Evolutionary conservation across 2,113 vertebrate genomes (phyloP), one percentile per base, ranked within the genome.

Genomic region (Acanthisitta chloris): DNA sequence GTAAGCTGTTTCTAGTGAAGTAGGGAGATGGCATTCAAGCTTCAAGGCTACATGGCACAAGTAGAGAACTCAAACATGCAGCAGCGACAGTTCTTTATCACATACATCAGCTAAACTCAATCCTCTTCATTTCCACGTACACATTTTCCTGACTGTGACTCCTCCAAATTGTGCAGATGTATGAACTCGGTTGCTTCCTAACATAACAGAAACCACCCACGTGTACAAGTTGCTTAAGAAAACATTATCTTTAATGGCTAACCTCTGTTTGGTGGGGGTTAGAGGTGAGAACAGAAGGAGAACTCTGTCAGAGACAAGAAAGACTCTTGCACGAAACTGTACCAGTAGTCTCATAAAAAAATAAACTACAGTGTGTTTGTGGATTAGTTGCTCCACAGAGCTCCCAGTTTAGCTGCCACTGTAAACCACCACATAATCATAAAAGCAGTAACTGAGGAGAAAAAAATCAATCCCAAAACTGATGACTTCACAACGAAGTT

Each of bases 121-220:
- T 21, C n/a, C 31, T 5, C 18, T 34, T 59, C 28, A 52, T 48
- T n/a, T 61, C 86, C 49, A 48, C 0, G 1, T 5, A 43, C 61
- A 40, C 0, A 0, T 58, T 61, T 61, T 43, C 52, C 52, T 25
- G 36, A 18, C 19, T 25, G 1, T 16, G 71, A 66, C 34, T 45
- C 15, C 34, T 29, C n/a, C 20, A 20, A 46, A 31, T 10, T 17
- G 34, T 4, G 45, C 64, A 58, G 36, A 61, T 21, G 4, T 2
- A 57, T 28, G 18, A 24, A 17, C 31, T 38, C 18, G 13, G 40
- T 3, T 20, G 10, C n/a, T 51, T 80, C 62, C 51, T 57, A 20
- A 69, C 4, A n/a, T 77, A 92, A 34, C 14, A 42, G 81, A 67
- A 69, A 4, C 4, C 4, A 54, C 26, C 5, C 42, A n/a, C 15